Conservation (phyloP, 1,140 invertebrate species). For the Macrotrachela quadricornifera region DNA sequence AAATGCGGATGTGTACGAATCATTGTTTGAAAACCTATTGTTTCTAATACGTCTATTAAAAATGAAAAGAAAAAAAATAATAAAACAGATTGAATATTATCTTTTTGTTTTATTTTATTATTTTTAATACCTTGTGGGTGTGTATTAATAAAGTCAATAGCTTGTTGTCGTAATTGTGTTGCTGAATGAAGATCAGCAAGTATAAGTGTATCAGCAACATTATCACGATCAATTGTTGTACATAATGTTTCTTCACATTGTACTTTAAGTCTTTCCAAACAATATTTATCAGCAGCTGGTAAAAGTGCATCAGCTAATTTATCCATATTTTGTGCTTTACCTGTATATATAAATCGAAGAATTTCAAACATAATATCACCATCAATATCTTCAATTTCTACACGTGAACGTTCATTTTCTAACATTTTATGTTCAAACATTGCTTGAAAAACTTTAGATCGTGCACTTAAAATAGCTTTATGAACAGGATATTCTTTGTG, state of each 20-base stretch:
- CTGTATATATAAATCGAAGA: conserved; percentile 93
- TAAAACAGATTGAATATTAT: too few relatives aligned
- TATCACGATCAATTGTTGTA: conserved; percentile 76
- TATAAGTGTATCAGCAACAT: conserved; percentile 86
- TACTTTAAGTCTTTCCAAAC: conserved; percentile 84
- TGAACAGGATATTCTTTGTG: conserved; percentile 74
- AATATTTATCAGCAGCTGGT: conserved; percentile 80
- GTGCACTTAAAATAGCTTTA: conserved; percentile 75
- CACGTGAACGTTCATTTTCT: conserved; percentile 78
- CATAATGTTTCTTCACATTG: conserved; percentile 97
- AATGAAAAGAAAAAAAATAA: neutral
- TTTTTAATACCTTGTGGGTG: conserved; percentile 46
- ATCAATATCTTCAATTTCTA: conserved; percentile 89
- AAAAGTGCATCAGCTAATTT: conserved; percentile 93
- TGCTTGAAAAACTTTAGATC: conserved; percentile 80
- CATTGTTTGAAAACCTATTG: conserved; percentile 87
- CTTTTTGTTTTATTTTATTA: neutral
- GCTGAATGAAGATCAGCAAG: conserved; percentile 92
- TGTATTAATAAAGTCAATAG: conserved; percentile 87
- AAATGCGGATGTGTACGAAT: conserved; percentile 83
- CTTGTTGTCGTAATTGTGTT: conserved; percentile 91
- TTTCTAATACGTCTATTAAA: conserved; percentile 94
- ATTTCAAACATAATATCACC: conserved; percentile 86
- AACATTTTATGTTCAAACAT: conserved; percentile 99
- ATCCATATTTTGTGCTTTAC: conserved; percentile 74